These are phyloP conservation scores for Gallinago media DNA, from an alignment of 2,113 vertebrate species.

Conservation along the genomic window DNA sequence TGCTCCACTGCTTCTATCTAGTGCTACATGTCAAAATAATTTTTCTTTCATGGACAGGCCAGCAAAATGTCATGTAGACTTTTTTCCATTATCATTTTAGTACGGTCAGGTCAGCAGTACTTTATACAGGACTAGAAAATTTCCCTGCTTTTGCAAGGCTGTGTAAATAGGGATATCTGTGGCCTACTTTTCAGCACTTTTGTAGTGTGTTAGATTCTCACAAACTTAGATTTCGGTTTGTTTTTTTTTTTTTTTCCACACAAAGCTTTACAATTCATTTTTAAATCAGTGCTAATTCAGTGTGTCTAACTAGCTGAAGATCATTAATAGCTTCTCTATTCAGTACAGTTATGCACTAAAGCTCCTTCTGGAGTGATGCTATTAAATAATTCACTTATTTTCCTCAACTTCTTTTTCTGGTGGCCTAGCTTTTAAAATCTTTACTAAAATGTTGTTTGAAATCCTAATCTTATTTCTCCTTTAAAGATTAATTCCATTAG, in stretches of 20 bases:
- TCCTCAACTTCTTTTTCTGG: background rate
- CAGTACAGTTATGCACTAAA: background rate
- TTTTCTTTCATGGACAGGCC: slow-evolving; percentile 20
- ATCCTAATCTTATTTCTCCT: background rate
- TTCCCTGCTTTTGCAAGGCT: background rate
- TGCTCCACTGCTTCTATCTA: slow-evolving; percentile 36
- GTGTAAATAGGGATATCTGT: background rate
- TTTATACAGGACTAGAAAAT: background rate
- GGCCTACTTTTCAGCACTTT: slow-evolving; percentile 2
- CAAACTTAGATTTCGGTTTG: background rate
- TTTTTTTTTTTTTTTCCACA: background rate
- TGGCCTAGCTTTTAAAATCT: background rate
- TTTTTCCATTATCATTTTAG: slow-evolving; percentile 4
- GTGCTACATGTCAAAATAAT: slow-evolving; percentile 36
- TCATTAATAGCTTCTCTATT: slow-evolving; percentile 21
- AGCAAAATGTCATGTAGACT: slow-evolving; percentile 40
- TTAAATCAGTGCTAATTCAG: slow-evolving; percentile 18
- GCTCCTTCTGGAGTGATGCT: slow-evolving; percentile 7
- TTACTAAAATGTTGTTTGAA: background rate
- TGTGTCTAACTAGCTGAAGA: slow-evolving; percentile 22
- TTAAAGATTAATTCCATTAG: background rate
- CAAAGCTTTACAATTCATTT: slow-evolving; percentile 13
- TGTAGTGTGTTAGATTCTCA: background rate
- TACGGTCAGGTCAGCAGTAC: background rate
- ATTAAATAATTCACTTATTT: slow-evolving; percentile 42